Percentiles rank a stretch among this genome's conserved stretches.
Evolutionary conservation across 1,140 invertebrate species (phyloP).

Genomic region (Musca vetustissima): DNA sequence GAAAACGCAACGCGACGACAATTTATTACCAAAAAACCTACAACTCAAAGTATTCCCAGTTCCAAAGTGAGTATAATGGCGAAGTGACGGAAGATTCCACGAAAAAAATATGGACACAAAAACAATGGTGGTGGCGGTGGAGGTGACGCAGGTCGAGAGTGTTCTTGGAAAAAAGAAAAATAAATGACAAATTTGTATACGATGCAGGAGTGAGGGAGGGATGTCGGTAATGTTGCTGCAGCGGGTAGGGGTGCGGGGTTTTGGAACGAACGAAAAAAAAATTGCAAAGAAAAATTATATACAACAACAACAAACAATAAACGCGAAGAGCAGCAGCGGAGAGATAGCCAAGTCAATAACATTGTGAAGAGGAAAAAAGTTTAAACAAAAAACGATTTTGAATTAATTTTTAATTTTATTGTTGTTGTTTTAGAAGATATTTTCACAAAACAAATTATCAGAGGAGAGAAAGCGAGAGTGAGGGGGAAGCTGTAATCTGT

Average conservation of each 20-base stretch:
- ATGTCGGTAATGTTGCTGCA: too few species aligned
- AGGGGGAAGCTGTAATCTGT: not conserved
- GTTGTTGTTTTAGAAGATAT: too few species aligned
- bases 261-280: not conserved
- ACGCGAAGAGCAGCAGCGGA: not conserved
- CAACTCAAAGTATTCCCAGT: too few species aligned
- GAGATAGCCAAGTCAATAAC: too few species aligned
- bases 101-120: too few species aligned
- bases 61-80: conserved; percentile 4
- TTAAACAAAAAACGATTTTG: too few species aligned
- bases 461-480: not conserved
- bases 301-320: not conserved
- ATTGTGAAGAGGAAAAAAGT: too few species aligned
- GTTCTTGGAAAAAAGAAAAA: conserved; percentile 17
- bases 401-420: not conserved
- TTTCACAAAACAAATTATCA: too few species aligned
- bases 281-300: conserved; percentile 8
- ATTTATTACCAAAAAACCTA: too few species aligned
- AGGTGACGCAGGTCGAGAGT: conserved; percentile 15
- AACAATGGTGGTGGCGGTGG: not conserved
- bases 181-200: conserved; percentile 2
- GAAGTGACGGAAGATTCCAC: too few species aligned
- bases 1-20: too few species aligned
- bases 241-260: too few species aligned
- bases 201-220: not conserved